Conservation (phyloP, 2,113 vertebrate species). For the Aegithalos caudatus region DNA sequence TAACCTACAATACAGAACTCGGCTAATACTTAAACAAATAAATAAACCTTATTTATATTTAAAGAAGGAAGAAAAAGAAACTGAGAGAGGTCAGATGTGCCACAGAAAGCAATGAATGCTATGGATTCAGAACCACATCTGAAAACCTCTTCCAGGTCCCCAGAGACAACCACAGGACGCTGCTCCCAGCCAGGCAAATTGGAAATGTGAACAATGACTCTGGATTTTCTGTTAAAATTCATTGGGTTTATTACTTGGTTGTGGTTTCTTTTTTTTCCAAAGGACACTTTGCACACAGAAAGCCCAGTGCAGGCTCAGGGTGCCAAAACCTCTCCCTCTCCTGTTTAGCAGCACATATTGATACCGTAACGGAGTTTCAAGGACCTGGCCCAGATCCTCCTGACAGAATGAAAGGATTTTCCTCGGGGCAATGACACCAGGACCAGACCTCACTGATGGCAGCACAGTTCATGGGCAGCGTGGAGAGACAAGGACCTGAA, state of each 20-base stretch:
- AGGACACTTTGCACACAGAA: not conserved
- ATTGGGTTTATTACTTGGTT: not conserved
- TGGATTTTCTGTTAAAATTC: not conserved
- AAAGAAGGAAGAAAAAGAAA: not conserved
- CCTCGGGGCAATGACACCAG: not conserved
- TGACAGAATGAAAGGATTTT: not conserved
- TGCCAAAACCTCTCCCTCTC: not conserved
- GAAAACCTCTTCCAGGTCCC: constrained; percentile 33
- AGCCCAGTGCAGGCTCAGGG: not conserved
- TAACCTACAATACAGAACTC: constrained; percentile 10
- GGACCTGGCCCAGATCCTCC: not conserved
- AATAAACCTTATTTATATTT: constrained; percentile 41
- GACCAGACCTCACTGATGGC: not conserved
- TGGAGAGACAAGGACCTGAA: not conserved
- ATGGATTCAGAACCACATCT: constrained; percentile 45
- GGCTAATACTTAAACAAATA: constrained; percentile 53
- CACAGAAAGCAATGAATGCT: constrained; percentile 18
- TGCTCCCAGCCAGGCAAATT: constrained; percentile 2
- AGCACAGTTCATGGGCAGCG: not conserved
- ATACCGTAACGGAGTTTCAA: not conserved
- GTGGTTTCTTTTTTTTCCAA: not conserved
- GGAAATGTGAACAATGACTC: constrained; percentile 9
- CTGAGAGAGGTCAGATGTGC: not conserved
- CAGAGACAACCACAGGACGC: not conserved
- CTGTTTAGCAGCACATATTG: not conserved